phyloP scores from a whole-genome alignment of 2,888 invertebrate species.

The Troides oblongomaculatus region DNA sequence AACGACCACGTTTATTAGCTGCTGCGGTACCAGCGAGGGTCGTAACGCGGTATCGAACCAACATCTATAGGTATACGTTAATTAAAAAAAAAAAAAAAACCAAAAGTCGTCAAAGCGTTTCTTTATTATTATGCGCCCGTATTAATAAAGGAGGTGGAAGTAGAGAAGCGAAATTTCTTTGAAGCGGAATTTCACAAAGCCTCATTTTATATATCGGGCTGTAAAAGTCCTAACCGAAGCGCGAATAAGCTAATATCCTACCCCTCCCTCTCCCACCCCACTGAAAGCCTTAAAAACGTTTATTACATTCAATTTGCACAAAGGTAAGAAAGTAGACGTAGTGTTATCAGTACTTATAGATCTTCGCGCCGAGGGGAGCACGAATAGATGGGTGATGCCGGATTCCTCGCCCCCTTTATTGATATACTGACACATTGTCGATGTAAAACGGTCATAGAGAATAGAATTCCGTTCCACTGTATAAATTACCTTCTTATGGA shows the following conservation, averaged over 20 bases:
- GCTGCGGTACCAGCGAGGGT: too few relatives aligned
- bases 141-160: constrained; percentile 36
- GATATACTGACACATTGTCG: constrained; percentile 14
- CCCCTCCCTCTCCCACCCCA: constrained; percentile 22
- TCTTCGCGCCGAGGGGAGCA: too few relatives aligned
- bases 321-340: constrained; percentile 37
- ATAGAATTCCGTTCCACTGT: too few relatives aligned
- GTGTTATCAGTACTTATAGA: constrained; percentile 33
- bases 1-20: too few relatives aligned
- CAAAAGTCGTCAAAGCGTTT: constrained; percentile 21
- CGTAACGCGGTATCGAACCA: too few relatives aligned
- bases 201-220: constrained; percentile 48
- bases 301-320: constrained; percentile 52
- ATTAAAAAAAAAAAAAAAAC: too few relatives aligned
- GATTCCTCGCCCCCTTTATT: not conserved
- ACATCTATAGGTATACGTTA: too few relatives aligned
- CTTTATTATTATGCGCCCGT: constrained; percentile 21
- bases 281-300: constrained; percentile 50
- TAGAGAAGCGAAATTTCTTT: constrained; percentile 42
- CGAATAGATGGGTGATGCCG: too few relatives aligned
- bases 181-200: constrained; percentile 43
- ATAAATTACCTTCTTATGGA: too few relatives aligned
- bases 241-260: constrained; percentile 55
- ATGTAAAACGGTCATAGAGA: not conserved
- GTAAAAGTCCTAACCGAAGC: constrained; percentile 50